Evolutionary conservation across 2,888 invertebrate genomes (phyloP).

Genomic region (Caenorhabditis panamensis): DNA sequence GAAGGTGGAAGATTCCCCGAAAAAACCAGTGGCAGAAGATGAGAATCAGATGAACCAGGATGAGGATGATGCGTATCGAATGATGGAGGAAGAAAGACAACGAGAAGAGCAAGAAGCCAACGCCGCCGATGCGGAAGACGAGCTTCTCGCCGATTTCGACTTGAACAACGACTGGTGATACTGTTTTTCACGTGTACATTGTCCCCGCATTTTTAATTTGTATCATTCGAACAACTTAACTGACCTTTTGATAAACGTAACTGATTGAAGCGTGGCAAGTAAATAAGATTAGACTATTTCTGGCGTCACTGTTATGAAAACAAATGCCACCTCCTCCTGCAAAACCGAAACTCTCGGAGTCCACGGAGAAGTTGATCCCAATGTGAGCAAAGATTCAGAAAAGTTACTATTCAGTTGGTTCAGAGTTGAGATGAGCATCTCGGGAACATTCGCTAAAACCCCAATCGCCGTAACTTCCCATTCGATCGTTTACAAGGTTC

Average conservation of each 20-base stretch:
- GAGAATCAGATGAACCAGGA: not conserved
- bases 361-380: conserved; percentile 49
- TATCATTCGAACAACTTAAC: not conserved
- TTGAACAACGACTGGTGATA: conserved; percentile 43
- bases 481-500: conserved; percentile 68
- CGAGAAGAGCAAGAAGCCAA: conserved; percentile 40
- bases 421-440: conserved; percentile 48
- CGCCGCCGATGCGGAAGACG: conserved; percentile 52
- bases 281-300: no score
- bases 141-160: conserved; percentile 62
- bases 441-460: conserved; percentile 38
- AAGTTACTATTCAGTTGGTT: not conserved
- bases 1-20: not conserved
- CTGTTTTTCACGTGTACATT: conserved; percentile 15
- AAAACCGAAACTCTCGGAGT: conserved; percentile 30
- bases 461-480: conserved; percentile 69
- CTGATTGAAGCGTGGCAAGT: not conserved
- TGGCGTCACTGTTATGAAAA: not conserved
- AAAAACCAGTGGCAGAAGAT: not conserved
- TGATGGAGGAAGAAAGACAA: conserved; percentile 46
- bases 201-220: conserved; percentile 19
- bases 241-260: conserved; percentile 10
- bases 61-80: conserved; percentile 31
- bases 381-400: conserved; percentile 24
- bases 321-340: no score